Base-by-base conservation (phyloP, 1,140 invertebrate species). In the Cephus cinctus region DNA sequence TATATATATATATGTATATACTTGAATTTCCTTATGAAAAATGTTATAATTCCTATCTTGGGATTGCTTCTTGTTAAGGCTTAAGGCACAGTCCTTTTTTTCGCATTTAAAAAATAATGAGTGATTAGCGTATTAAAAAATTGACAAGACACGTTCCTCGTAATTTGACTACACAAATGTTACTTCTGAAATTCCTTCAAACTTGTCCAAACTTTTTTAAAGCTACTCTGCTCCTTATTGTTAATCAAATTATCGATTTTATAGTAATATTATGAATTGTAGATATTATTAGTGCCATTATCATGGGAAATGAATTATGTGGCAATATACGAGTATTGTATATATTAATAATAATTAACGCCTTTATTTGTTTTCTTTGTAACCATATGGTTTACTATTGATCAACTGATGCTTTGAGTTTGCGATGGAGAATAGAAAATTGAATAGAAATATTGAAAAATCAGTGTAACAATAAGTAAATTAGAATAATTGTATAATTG, bases 151-250 rank as follows among this genome's bases (percentile, higher is more conserved):
- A n/a, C n/a, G n/a, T n/a, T n/a, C n/a, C n/a, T n/a, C n/a, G n/a
- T n/a, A n/a, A n/a, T n/a, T n/a, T n/a, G n/a, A n/a, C n/a, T n/a
- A n/a, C n/a, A n/a, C n/a, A n/a, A n/a, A n/a, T n/a, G n/a, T n/a
- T n/a, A n/a, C n/a, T n/a, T n/a, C n/a, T n/a, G n/a, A n/a, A n/a
- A n/a, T n/a, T n/a, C n/a, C n/a, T n/a, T n/a, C n/a, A n/a, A n/a
- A n/a, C n/a, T n/a, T n/a, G n/a, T n/a, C n/a, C n/a, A n/a, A n/a
- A n/a, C n/a, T n/a, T n/a, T n/a, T n/a, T n/a, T n/a, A n/a, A n/a
- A n/a, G n/a, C n/a, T n/a, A n/a, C n/a, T n/a, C n/a, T 46, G 40
- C 55, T 50, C 52, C 52, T 43, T 44, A 5, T 3, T 16, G 42
- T 49, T 16, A 30, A 35, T 11, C 1, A 16, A 15, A 15, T 4